Evolutionary conservation across 1,140 invertebrate genomes (phyloP).

Genomic region (Pteromalus puparum): DNA sequence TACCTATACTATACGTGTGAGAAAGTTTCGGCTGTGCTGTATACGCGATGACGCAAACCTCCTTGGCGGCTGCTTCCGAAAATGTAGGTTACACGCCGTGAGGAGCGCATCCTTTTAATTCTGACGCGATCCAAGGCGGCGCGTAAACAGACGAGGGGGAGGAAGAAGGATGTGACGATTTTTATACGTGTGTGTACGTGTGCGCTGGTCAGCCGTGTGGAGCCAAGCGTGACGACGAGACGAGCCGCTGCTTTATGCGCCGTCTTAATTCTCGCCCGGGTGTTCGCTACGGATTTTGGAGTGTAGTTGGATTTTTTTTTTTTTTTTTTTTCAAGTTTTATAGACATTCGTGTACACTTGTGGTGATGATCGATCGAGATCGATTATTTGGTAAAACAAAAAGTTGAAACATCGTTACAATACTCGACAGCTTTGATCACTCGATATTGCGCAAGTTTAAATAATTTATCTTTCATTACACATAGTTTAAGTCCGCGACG

Average conservation of each 20-base stretch:
- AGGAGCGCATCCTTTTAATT: slow-evolving; percentile 14
- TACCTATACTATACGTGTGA: not conserved
- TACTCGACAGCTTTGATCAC: no score
- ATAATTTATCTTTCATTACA: not conserved
- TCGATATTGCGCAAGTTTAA: not conserved
- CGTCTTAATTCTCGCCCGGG: not conserved
- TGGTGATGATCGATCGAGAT: no score
- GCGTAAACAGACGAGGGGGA: slow-evolving; percentile 19
- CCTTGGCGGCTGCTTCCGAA: not conserved
- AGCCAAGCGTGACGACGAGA: not conserved
- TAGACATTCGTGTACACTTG: no score
- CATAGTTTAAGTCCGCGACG: no score
- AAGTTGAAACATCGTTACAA: no score
- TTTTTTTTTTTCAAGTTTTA: no score
- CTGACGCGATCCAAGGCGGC: not conserved
- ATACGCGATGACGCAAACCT: not conserved
- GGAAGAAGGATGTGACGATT: slow-evolving; percentile 9
- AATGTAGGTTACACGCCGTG: slow-evolving; percentile 24
- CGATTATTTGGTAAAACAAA: no score
- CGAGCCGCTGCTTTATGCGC: not conserved
- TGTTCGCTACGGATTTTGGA: not conserved
- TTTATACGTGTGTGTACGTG: not conserved
- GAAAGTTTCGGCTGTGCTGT: not conserved
- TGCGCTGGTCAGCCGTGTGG: not conserved
- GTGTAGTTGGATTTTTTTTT: no score